Evolutionary conservation across 2,113 vertebrate species (phyloP).

Genomic region (Etheostoma cragini): DNA sequence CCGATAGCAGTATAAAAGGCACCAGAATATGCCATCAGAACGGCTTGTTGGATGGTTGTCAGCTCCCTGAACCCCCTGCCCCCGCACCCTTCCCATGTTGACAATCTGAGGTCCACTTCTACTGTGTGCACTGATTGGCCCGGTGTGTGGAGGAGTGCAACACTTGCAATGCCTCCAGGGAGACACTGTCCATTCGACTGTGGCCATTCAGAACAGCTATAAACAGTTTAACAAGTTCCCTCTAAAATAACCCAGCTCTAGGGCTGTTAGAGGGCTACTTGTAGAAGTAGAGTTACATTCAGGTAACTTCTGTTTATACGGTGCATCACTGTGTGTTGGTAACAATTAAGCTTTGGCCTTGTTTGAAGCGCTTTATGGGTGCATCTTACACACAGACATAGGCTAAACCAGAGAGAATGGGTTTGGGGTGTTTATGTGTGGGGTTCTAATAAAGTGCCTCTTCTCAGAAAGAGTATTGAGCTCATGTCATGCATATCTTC

Average conservation of each 20-base stretch:
- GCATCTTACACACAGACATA: slow-evolving; percentile 3
- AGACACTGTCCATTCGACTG: not conserved
- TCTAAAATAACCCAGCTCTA: not conserved
- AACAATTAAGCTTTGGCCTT: slow-evolving; percentile 13
- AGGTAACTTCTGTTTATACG: not conserved
- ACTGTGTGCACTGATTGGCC: not conserved
- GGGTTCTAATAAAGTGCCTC: slow-evolving; percentile 45
- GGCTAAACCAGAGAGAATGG: not conserved
- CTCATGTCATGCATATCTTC: slow-evolving; percentile 45
- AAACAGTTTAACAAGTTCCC: not conserved
- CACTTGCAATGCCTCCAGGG: not conserved
- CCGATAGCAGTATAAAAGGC: not conserved
- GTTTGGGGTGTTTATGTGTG: slow-evolving; percentile 11
- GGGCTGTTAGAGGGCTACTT: not conserved
- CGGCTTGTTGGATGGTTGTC: not conserved
- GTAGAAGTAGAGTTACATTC: not conserved
- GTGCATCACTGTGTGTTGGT: not conserved
- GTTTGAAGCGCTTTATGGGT: slow-evolving; percentile 10
- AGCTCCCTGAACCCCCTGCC: not conserved
- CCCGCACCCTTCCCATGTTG: not conserved
- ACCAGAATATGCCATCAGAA: not conserved
- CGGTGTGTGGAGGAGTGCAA: not conserved
- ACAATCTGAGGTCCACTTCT: not conserved
- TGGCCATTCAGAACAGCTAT: not conserved
- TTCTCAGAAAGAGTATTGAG: slow-evolving; percentile 10